phyloP scores from a whole-genome alignment of 2,888 invertebrate species.

The Allolobophora icterica region DNA sequence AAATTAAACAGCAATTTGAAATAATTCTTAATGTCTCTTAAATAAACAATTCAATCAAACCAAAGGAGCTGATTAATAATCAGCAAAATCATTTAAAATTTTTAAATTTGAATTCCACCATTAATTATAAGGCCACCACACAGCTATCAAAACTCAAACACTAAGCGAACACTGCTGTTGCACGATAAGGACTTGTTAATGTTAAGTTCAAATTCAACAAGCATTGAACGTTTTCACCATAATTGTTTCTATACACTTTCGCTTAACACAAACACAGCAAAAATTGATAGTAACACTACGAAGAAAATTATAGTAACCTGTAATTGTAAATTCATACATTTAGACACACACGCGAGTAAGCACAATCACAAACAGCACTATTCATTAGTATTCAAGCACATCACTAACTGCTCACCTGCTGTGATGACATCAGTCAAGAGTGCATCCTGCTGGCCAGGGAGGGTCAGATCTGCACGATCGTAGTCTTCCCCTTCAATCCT shows the following conservation, averaged over 20 bases:
- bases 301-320: too few relatives aligned
- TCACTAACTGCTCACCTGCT: not conserved
- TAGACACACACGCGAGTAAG: too few relatives aligned
- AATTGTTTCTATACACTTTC: too few relatives aligned
- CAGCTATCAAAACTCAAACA: not conserved
- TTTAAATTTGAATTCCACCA: not conserved
- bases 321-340: too few relatives aligned
- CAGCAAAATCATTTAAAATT: not conserved
- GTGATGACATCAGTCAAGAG: conserved; percentile 42
- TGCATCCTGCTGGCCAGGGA: conserved; percentile 45
- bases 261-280: too few relatives aligned
- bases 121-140: not conserved
- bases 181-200: too few relatives aligned
- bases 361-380: too few relatives aligned
- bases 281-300: too few relatives aligned
- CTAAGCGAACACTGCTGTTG: not conserved
- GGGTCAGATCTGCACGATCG: conserved; percentile 38
- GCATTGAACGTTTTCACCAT: too few relatives aligned
- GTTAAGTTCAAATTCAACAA: too few relatives aligned
- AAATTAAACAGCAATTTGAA: not conserved
- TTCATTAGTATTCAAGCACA: too few relatives aligned
- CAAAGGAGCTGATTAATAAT: not conserved
- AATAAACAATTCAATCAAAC: too few relatives aligned
- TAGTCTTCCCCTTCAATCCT: conserved; percentile 38
- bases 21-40: not conserved